Evolutionary conservation across 1,140 invertebrate genomes (phyloP), one percentile per base, ranked within the genome.

Genomic region (Portunus trituberculatus): DNA sequence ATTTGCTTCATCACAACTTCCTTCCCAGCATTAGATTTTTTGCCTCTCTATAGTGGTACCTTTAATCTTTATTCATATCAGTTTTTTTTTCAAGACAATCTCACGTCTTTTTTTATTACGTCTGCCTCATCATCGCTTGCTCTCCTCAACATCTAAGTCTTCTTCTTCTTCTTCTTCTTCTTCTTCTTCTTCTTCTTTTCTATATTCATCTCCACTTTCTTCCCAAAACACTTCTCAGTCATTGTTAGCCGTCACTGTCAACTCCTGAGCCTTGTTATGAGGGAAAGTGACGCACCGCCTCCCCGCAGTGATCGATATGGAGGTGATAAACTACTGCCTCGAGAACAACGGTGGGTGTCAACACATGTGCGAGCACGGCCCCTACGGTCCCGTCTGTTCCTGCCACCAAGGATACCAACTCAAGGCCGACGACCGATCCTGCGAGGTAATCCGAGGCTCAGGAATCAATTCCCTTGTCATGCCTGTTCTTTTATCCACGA

Each of bases 331-430:
- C 96, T 97, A 98, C 93, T 98, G 97, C 96, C 88, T 96, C 46
- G 96, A 97, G 97, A 52, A 83, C 95, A 97, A 97, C 4, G 97
- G 97, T 31, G 97, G 97, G 4, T 98, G 98, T 96, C 97, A 97
- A 0, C 97, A 97, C 84, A 95, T 96, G 76, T 98, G 98, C 91
- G 96, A 97, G 82, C 97, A 97, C 94, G 97, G 96, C 96, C 96
- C 96, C 96, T 97, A 97, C 25, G 97, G 97, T 86, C 97, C 96
- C 16, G 92, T 96, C 48, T 97, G 97, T 92, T 96, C 96, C 45
- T 97, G 97, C 96, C 96, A 96, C 25, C 84, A 95, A 25, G 97
- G 97, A 4, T 97, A 97, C 87, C 96, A 96, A 87, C 96, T 97
- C 12, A 95, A 96, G 46, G 96, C 97, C 0, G 97, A 97, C 88